phyloP scores from a whole-genome alignment of 2,888 invertebrate genomes.

The Biston betularia region DNA sequence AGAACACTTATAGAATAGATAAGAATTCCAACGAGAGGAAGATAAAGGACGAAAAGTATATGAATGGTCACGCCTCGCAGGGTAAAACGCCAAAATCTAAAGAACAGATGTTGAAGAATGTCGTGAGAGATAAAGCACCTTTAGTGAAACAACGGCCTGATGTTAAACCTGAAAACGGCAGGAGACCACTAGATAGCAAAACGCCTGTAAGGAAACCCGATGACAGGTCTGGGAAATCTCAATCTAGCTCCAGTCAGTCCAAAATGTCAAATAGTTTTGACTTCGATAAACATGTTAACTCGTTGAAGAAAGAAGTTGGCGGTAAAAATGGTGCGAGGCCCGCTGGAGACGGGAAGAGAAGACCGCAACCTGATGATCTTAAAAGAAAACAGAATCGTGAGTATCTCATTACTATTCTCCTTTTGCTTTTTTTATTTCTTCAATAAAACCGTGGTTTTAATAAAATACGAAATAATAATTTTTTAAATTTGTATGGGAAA shows the following conservation, averaged over 20 bases:
- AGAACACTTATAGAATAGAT: slow-evolving; percentile 83
- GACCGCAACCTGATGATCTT: slow-evolving; percentile 62
- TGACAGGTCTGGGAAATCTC: slow-evolving; percentile 56
- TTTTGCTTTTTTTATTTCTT: too few relatives aligned
- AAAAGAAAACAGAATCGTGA: slow-evolving; percentile 73
- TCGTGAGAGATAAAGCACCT: slow-evolving; percentile 58
- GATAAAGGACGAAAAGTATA: slow-evolving; percentile 58
- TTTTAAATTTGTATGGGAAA: too few relatives aligned
- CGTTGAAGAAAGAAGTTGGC: slow-evolving; percentile 56
- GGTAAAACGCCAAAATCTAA: slow-evolving; percentile 68
- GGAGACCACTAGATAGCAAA: slow-evolving; percentile 56
- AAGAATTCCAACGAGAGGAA: slow-evolving; percentile 74
- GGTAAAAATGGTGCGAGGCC: slow-evolving; percentile 69
- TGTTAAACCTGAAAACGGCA: slow-evolving; percentile 49
- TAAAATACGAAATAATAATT: too few relatives aligned
- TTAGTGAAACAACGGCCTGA: slow-evolving; percentile 56
- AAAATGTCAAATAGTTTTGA: slow-evolving; percentile 70
- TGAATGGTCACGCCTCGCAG: slow-evolving; percentile 67
- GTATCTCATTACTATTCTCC: slow-evolving; percentile 42
- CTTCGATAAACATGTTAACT: slow-evolving; percentile 78
- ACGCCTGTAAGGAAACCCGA: slow-evolving; percentile 60
- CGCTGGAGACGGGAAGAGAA: slow-evolving; percentile 76
- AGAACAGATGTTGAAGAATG: slow-evolving; percentile 57
- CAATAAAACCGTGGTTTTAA: too few relatives aligned
- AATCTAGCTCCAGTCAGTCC: slow-evolving; percentile 66